Percentiles rank a stretch among this genome's conserved stretches.
Conservation (phyloP, 2,113 vertebrate species). For the Tetraodon nigroviridis region DNA sequence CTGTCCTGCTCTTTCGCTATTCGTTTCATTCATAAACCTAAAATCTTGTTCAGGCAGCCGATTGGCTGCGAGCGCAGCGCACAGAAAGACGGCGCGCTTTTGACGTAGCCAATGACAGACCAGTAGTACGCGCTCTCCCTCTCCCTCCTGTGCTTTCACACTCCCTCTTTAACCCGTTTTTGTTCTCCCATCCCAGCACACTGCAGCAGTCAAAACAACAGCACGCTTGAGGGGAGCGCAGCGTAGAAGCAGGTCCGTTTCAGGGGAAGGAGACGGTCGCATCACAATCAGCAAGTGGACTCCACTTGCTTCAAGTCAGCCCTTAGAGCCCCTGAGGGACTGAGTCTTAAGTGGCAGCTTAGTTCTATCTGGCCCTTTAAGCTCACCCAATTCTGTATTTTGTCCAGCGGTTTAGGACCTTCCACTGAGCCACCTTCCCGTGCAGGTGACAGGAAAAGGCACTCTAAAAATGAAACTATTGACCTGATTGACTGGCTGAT, state of each 20-base stretch:
- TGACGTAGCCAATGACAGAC: slow-evolving; percentile 50
- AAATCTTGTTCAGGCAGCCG: slow-evolving; percentile 46
- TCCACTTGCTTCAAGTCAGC: slow-evolving; percentile 13
- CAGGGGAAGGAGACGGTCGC: background rate
- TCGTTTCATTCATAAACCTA: slow-evolving; percentile 70
- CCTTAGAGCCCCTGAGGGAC: slow-evolving; percentile 5
- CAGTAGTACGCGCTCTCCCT: slow-evolving; percentile 48
- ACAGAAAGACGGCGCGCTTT: slow-evolving; percentile 53
- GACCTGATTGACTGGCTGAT: slow-evolving; percentile 47
- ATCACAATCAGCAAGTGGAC: background rate
- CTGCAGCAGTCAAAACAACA: slow-evolving; percentile 52
- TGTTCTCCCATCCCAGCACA: slow-evolving; percentile 37
- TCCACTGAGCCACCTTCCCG: slow-evolving; percentile 3
- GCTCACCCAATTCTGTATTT: slow-evolving; percentile 17
- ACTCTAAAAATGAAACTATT: slow-evolving; percentile 56
- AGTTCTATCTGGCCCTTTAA: slow-evolving; percentile 25
- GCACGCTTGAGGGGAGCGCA: slow-evolving; percentile 13
- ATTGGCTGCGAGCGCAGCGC: slow-evolving; percentile 49
- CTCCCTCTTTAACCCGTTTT: slow-evolving; percentile 56
- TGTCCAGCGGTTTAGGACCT: slow-evolving; percentile 14
- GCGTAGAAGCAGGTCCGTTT: slow-evolving; percentile 8
- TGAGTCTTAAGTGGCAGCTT: slow-evolving; percentile 30
- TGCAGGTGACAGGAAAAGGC: slow-evolving; percentile 36
- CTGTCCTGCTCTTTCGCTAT: slow-evolving; percentile 50
- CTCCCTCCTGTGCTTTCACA: slow-evolving; percentile 32